Conservation (phyloP, 2,797 vertebrate species). For the Kryptopterus vitreolus region DNA sequence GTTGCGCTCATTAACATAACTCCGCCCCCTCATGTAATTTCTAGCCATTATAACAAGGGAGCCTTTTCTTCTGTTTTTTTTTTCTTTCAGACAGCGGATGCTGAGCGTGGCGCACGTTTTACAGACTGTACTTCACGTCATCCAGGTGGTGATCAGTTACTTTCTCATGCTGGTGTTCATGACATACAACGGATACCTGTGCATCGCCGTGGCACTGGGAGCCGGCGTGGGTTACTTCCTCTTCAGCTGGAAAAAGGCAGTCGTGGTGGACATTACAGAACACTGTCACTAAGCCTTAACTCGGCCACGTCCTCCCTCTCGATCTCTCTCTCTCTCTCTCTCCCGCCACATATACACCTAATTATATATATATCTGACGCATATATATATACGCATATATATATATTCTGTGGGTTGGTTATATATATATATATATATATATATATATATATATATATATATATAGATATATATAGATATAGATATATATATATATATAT, state of each 20-base stretch:
- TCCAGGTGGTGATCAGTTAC: conserved; percentile 96
- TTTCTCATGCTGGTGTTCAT: conserved; percentile 98
- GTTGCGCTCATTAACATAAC: too few species aligned
- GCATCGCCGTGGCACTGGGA: conserved; percentile 88
- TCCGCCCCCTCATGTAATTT: too few species aligned
- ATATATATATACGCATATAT: too few species aligned
- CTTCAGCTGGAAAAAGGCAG: conserved; percentile 97
- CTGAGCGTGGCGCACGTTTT: conserved; percentile 88
- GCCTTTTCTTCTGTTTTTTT: conserved; percentile 17
- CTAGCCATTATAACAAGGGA: neutral
- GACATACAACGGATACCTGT: conserved; percentile 96
- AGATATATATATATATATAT: too few species aligned
- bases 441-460: too few species aligned
- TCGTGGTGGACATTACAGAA: conserved; percentile 97
- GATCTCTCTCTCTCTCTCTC: neutral
- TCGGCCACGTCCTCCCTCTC: neutral
- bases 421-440: too few species aligned
- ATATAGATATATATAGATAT: too few species aligned
- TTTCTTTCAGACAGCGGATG: conserved; percentile 86
- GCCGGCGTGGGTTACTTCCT: conserved; percentile 93
- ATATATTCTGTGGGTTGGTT: too few species aligned
- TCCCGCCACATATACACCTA: neutral
- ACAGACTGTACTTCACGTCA: conserved; percentile 89
- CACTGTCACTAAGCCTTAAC: conserved; percentile 83
- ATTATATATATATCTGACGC: too few species aligned